Evolutionary conservation across 1,140 invertebrate genomes (phyloP).

Genomic region (Araneus ventricosus): DNA sequence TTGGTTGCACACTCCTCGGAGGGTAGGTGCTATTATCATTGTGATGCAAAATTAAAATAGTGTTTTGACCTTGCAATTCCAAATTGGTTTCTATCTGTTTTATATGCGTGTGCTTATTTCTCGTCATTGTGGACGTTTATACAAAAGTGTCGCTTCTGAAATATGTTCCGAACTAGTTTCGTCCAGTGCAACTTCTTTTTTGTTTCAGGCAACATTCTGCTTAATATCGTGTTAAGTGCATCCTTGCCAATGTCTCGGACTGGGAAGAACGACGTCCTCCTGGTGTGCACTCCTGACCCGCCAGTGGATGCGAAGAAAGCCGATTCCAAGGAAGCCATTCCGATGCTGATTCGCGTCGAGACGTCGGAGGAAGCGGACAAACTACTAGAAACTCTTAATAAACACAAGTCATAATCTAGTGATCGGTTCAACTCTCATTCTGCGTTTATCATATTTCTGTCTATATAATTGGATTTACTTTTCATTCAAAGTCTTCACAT

Average conservation of each 20-base stretch:
- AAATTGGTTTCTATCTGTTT: too few species aligned
- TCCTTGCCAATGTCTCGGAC: slow-evolving; percentile 87
- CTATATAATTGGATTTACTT: neutral
- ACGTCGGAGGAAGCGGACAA: slow-evolving; percentile 91
- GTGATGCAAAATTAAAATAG: too few species aligned
- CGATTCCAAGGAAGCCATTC: slow-evolving; percentile 82
- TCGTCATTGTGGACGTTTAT: too few species aligned
- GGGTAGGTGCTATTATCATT: too few species aligned
- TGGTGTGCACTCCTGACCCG: slow-evolving; percentile 88
- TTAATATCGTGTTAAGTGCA: slow-evolving; percentile 87
- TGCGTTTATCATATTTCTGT: neutral
- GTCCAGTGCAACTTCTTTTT: too few species aligned
- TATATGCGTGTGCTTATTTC: too few species aligned
- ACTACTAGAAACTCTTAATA: slow-evolving; percentile 86
- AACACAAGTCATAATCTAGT: slow-evolving; percentile 76
- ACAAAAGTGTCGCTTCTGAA: too few species aligned
- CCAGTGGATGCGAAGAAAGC: slow-evolving; percentile 85
- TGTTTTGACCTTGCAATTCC: too few species aligned
- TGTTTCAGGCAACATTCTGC: slow-evolving; percentile 88
- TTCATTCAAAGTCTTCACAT: slow-evolving; percentile 29
- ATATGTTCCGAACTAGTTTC: too few species aligned
- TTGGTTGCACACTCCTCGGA: neutral
- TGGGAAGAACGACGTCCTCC: slow-evolving; percentile 94
- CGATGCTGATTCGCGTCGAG: slow-evolving; percentile 93
- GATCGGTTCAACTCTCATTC: neutral